These are phyloP conservation scores for Xiphophorus maculatus DNA, from an alignment of 2,113 vertebrate species.

Conservation along the genomic window DNA sequence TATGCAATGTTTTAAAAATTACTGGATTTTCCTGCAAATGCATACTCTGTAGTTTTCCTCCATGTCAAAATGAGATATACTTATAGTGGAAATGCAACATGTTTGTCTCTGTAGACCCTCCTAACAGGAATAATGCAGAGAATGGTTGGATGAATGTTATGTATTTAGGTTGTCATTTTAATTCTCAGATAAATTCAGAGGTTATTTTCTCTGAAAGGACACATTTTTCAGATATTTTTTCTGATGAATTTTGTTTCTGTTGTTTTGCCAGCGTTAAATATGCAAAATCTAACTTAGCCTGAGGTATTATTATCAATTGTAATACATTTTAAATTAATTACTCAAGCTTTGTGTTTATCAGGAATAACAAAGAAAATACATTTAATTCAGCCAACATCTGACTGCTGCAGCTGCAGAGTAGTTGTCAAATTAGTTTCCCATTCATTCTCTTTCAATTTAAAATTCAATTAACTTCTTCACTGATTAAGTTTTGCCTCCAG, in stretches of 20 bases:
- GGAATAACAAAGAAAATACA: not conserved
- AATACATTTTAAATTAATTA: not conserved
- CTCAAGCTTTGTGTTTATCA: not conserved
- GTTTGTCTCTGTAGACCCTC: too few species aligned
- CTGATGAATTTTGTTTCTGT: not conserved
- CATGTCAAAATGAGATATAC: too few species aligned
- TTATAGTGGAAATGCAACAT: too few species aligned
- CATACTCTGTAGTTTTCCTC: too few species aligned
- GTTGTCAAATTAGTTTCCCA: not conserved
- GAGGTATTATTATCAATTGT: not conserved
- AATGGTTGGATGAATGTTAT: not conserved
- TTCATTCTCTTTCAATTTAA: not conserved
- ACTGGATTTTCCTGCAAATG: too few species aligned
- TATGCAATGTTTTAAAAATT: too few species aligned
- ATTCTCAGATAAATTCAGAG: not conserved
- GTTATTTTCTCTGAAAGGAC: not conserved
- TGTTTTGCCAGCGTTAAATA: not conserved
- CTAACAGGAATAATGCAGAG: not conserved
- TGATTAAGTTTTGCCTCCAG: not conserved
- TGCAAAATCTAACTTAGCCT: not conserved
- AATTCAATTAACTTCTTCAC: not conserved
- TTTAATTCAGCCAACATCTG: not conserved
- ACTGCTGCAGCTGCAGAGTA: not conserved
- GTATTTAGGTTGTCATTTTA: too few species aligned
- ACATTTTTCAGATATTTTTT: not conserved